phyloP scores from a whole-genome alignment of 2,113 vertebrate species.

The Pollachius pollachius region DNA sequence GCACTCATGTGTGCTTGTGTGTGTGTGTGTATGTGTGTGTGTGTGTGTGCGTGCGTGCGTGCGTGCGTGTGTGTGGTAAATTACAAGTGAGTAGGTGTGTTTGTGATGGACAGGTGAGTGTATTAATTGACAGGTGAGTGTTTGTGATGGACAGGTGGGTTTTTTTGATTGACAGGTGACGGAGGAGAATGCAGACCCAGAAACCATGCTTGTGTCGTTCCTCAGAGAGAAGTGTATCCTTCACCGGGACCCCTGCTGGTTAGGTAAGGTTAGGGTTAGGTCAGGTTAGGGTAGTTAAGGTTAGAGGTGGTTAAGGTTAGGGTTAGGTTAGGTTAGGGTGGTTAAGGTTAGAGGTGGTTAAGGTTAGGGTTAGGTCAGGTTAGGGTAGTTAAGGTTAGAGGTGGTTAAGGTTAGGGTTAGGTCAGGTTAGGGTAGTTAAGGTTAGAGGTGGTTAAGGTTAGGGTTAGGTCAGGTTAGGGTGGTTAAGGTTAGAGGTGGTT shows the following conservation, averaged over 20 bases:
- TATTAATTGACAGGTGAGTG: not conserved
- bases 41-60: not conserved
- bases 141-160: not conserved
- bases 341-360: too few relatives aligned
- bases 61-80: not conserved
- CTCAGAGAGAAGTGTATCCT: conserved; percentile 79
- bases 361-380: too few relatives aligned
- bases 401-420: too few relatives aligned
- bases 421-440: too few relatives aligned
- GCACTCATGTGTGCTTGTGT: not conserved
- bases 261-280: too few relatives aligned
- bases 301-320: too few relatives aligned
- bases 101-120: not conserved
- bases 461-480: too few relatives aligned
- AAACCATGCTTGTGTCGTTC: conserved; percentile 76
- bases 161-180: conserved; percentile 53
- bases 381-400: too few relatives aligned
- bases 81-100: not conserved
- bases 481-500: too few relatives aligned
- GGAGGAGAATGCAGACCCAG: conserved; percentile 77
- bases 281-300: too few relatives aligned
- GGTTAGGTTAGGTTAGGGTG: too few relatives aligned
- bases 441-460: too few relatives aligned
- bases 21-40: not conserved
- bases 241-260: not conserved